Evolutionary conservation across 2,113 vertebrate species (phyloP), one percentile per base, ranked within the genome.

Genomic region (Forbesichthys agassizii): DNA sequence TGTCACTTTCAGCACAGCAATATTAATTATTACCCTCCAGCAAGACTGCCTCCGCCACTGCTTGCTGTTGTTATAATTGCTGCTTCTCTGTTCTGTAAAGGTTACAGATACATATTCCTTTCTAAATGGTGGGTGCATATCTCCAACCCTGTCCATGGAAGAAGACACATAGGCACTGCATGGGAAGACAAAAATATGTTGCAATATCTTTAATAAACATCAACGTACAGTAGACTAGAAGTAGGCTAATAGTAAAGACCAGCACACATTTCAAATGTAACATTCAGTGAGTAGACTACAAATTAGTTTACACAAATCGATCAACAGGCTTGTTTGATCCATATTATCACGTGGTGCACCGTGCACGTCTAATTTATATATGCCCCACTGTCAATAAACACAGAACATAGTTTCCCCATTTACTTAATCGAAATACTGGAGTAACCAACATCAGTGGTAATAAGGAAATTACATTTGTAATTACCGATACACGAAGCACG

Each of bases 101-200:
- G 90, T 94, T 75, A 98, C 82, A 53, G 95, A 94, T 53, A 96
- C 91, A 75, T 96, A 96, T 65, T 95, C 96, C 86, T 92, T 92
- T 16, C 81, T 90, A 60, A 90, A 81, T 48, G 93, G 81, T 16
- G 90, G 69, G 69, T 90, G 91, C 94, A 94, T 95, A 77, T 87
- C 87, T 89, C 69, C 63, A 51, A 52, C 7, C 52, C 54, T 74
- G 63, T 70, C 74, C 67, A 55, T 51, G 33, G 57, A 76, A 47
- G 66, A 59, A 27, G 27, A 27, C 27, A 27, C 74, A 86, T 69
- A 66, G 51, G 75, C 13, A 57, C 52, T 33, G n/a, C 33, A 20
- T 1, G 27, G n/a, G 2, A 54, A 55, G 36, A 11, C 52, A 54
- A 16, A 55, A 12, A n/a, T 2, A 46, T 8, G 60, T 59, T 16